phyloP scores from a whole-genome alignment of 1,140 invertebrate species.

The Bombus soroeensis region DNA sequence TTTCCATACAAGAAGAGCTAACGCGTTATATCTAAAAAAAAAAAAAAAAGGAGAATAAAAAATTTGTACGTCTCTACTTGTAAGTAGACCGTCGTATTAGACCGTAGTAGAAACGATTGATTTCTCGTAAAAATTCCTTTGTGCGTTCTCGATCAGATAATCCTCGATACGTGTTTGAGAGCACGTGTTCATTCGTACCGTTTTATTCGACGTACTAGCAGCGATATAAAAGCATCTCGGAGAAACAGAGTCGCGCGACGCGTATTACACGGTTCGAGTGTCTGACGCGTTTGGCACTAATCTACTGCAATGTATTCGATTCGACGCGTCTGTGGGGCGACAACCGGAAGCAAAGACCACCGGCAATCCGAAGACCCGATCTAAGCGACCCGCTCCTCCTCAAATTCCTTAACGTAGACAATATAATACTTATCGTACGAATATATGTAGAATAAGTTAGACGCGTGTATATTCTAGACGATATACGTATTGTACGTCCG shows the following conservation, averaged over 20 bases:
- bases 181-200: background rate
- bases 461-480: conserved; percentile 53
- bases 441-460: conserved; percentile 60
- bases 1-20: background rate
- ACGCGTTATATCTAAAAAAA: background rate
- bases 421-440: conserved; percentile 36
- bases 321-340: background rate
- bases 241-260: conserved; percentile 22
- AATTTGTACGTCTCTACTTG: background rate
- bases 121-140: conserved; percentile 43
- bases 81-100: background rate
- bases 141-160: conserved; percentile 16
- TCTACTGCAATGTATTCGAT: background rate
- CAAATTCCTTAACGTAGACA: conserved; percentile 9
- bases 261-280: background rate
- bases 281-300: conserved; percentile 38
- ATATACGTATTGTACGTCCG: conserved; percentile 31
- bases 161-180: background rate
- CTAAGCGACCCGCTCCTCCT: background rate
- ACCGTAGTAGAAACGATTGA: conserved; percentile 12
- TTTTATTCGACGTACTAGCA: conserved; percentile 3
- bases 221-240: conserved; percentile 24
- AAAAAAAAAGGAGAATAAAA: background rate
- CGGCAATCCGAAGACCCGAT: background rate
- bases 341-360: conserved; percentile 5